Base-by-base conservation (phyloP, 1,140 invertebrate species). In the Lordiphosa collinella region DNA sequence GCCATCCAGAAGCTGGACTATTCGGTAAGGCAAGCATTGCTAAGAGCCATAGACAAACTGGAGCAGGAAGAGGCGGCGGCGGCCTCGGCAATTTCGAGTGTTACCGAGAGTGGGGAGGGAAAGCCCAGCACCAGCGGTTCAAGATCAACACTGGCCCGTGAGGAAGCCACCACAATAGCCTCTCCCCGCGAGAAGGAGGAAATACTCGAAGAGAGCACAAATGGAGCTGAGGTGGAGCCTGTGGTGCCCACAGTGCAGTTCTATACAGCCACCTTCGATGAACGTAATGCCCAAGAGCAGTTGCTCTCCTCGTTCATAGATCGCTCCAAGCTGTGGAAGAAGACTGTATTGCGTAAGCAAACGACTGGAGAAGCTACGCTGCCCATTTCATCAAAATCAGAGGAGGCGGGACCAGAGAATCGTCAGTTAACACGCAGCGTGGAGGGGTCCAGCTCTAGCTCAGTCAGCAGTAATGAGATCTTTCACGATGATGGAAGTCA, bases 31-130 rank as follows among this genome's bases (percentile, higher is more conserved):
- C 92, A 92, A 87, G 93, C 93, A 1, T 86, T 94, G n/a, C 84
- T 94, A 7, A 92, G 92, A 82, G 93, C 93, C 2, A 89, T 94
- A 0, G 92, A 91, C 37, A 92, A 94, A 60, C 85, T 94, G 29
- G 93, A 94, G 89, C 89, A 91, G 46, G 90, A 89, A 65, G 89
- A 88, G 52, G 79, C 78, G 34, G 79, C 78, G 34, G 74, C 87
- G 5, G 86, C 88, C 29, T 25, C 38, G 5, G 73, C 87, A 12
- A 41, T 25, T 11, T 11, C 38, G 1, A 55, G 14, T 4, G 82
- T 84, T 1, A 80, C 76, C 3, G 87, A 88, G n/a, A 46, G 66
- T 4, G 36, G 35, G 0, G 49, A 68, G 16, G 52, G 50, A 9
- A 50, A 10, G 32, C 4, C 41, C 1, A 61, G 46, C 22, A 74